Evolutionary conservation across 2,888 invertebrate genomes (phyloP).

Genomic region (Ennomos fuscantarius): DNA sequence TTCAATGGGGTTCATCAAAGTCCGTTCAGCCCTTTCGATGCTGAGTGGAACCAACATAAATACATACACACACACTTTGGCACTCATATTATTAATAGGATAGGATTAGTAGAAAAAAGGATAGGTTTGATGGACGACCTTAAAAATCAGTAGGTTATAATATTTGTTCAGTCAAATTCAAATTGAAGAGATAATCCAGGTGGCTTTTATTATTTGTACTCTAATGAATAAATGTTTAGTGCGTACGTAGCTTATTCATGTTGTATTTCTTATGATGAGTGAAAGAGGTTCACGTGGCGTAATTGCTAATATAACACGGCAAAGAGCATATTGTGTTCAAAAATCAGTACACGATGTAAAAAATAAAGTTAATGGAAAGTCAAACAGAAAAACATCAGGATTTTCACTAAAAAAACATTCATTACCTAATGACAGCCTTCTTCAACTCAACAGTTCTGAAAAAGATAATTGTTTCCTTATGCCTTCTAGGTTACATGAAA

Average conservation of each 20-base stretch:
- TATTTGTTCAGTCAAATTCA: neutral
- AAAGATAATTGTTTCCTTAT: constrained; percentile 54
- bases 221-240: neutral
- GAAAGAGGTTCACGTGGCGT: constrained; percentile 49
- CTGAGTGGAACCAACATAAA: too few species aligned
- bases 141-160: neutral
- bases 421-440: constrained; percentile 47
- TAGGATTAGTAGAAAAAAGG: too few species aligned
- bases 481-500: constrained; percentile 59
- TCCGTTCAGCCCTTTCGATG: too few species aligned
- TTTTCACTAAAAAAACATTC: constrained; percentile 44
- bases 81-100: too few species aligned
- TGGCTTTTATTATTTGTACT: neutral
- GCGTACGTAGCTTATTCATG: neutral
- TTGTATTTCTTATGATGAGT: constrained; percentile 35
- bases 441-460: constrained; percentile 47
- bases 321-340: constrained; percentile 41
- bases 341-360: constrained; percentile 29
- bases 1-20: too few species aligned
- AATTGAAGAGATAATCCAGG: constrained; percentile 4
- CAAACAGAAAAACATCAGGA: constrained; percentile 38
- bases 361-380: constrained; percentile 32
- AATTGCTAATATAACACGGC: constrained; percentile 52
- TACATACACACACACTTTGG: too few species aligned
- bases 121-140: too few species aligned